These are phyloP conservation scores for Tachyglossus aculeatus DNA, from an alignment of 2,797 vertebrate species.

Conservation along the genomic window DNA sequence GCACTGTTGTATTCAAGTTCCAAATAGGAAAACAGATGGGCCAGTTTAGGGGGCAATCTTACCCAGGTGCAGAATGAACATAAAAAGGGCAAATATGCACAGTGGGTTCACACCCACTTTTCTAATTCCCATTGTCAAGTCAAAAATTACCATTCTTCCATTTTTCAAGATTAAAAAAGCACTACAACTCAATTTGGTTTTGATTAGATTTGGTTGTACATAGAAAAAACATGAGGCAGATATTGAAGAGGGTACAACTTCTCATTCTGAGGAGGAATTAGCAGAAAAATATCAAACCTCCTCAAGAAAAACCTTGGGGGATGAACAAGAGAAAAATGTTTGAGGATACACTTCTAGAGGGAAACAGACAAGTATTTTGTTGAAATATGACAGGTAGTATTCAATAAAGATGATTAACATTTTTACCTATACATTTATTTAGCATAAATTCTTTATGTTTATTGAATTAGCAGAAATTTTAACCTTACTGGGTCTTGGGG, in stretches of 20 bases:
- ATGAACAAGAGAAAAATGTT: neutral
- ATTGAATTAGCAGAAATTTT: constrained; percentile 55
- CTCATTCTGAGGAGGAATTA: neutral
- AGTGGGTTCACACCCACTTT: neutral
- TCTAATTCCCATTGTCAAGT: neutral
- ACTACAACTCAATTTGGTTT: neutral
- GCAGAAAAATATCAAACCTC: neutral
- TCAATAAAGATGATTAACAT: constrained; percentile 43
- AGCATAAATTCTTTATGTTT: constrained; percentile 53
- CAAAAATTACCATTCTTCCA: neutral
- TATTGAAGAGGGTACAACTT: neutral
- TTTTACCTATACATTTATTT: constrained; percentile 64
- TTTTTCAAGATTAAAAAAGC: neutral
- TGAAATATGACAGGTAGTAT: neutral
- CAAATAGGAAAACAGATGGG: neutral
- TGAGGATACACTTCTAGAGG: neutral
- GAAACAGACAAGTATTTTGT: neutral
- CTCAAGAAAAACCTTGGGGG: neutral
- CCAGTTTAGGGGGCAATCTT: constrained; percentile 10
- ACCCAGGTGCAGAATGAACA: constrained; percentile 38
- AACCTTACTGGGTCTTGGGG: constrained; percentile 22
- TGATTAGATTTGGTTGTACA: neutral
- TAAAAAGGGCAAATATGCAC: neutral
- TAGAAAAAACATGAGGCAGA: neutral
- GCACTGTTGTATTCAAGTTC: neutral